A percentile compares a stretch with the other conserved stretches of the same genome.
phyloP scores from a whole-genome alignment of 2,797 vertebrate species.

The Phrynocephalus forsythii region DNA sequence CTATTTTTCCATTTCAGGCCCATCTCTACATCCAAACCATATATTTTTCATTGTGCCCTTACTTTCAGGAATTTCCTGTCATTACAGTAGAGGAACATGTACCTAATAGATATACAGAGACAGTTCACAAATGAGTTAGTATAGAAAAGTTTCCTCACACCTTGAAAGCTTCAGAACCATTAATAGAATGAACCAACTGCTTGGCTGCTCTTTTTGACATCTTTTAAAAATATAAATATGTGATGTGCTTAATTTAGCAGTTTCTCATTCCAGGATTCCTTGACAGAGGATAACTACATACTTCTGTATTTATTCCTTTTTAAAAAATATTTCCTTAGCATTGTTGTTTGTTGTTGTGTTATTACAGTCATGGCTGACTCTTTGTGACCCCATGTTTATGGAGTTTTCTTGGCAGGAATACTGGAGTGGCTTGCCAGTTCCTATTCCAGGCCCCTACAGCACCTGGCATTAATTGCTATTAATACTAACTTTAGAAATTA shows the following conservation, averaged over 20 bases:
- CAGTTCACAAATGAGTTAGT: conserved; percentile 18
- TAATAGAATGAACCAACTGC: conserved; percentile 41
- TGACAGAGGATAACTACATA: conserved; percentile 52
- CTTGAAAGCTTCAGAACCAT: conserved; percentile 19
- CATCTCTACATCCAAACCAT: no score
- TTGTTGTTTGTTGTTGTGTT: not conserved
- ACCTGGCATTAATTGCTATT: conserved; percentile 44
- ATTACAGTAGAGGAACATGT: no score
- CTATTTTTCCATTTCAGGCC: no score
- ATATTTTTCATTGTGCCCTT: not conserved
- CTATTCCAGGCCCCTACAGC: not conserved
- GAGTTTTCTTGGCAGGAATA: no score
- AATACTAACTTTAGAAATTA: conserved; percentile 57
- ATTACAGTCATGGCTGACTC: no score
- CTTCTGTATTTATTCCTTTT: conserved; percentile 50
- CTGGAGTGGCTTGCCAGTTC: no score
- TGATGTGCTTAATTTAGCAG: conserved; percentile 58
- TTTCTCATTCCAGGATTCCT: conserved; percentile 58
- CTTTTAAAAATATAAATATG: conserved; percentile 44
- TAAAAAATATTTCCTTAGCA: conserved; percentile 47
- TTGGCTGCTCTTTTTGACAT: conserved; percentile 43
- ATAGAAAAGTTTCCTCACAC: not conserved
- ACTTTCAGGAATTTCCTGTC: not conserved
- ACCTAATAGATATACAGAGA: not conserved
- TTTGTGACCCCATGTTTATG: no score